Evolutionary conservation across 2,797 vertebrate genomes (phyloP).

Genomic region (Zalophus californianus): DNA sequence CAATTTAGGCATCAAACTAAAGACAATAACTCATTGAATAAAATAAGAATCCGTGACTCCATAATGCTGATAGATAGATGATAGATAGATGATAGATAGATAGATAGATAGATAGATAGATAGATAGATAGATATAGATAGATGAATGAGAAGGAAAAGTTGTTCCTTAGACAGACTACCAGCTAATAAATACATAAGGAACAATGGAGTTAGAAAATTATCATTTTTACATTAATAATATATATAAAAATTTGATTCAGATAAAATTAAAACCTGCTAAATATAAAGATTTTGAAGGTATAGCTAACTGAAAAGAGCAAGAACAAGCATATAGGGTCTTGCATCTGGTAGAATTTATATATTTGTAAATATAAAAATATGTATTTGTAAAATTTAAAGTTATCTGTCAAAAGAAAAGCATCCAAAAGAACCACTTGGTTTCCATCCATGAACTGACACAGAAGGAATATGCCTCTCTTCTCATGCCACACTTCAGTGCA

Average conservation of each 20-base stretch:
- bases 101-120: neutral
- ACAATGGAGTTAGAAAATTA: neutral
- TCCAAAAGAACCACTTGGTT: neutral
- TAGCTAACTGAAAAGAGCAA: neutral
- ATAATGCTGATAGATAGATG: neutral
- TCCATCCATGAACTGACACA: neutral
- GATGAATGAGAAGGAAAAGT: neutral
- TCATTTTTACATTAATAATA: neutral
- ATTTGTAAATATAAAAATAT: neutral
- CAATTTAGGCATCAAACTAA: neutral
- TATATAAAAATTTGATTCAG: slow-evolving; percentile 1
- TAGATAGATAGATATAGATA: neutral
- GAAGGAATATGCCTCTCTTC: neutral
- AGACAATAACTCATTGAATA: neutral
- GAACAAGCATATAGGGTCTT: neutral
- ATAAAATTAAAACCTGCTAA: slow-evolving; percentile 16
- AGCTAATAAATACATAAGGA: neutral
- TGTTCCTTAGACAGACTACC: neutral
- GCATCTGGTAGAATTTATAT: neutral
- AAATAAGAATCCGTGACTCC: slow-evolving; percentile 17
- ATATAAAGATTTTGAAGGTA: neutral
- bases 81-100: neutral
- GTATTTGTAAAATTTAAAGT: slow-evolving; percentile 26
- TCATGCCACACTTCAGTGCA: neutral
- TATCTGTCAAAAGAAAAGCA: neutral